Conservation (phyloP, 2,113 vertebrate genomes). For the Loxodonta africana region DNA sequence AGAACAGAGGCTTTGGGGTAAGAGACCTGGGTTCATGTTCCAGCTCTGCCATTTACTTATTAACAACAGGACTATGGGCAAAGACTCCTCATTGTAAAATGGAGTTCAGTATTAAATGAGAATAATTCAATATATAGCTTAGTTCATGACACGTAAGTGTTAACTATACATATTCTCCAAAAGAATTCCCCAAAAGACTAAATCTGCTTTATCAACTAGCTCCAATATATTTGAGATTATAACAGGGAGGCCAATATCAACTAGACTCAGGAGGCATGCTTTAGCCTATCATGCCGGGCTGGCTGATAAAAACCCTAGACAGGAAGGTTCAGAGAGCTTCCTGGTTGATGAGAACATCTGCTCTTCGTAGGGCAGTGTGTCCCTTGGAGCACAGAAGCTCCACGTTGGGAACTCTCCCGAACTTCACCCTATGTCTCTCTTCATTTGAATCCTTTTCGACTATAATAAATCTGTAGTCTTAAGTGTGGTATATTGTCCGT, state of each 20-base stretch:
- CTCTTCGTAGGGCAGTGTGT: neutral
- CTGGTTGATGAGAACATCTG: too few species aligned
- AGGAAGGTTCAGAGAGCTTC: too few species aligned
- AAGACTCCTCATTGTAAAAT: neutral
- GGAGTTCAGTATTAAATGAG: conserved; percentile 26
- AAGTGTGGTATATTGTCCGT: neutral
- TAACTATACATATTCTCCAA: conserved; percentile 10
- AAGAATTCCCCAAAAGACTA: conserved; percentile 3
- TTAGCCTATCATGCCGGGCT: neutral
- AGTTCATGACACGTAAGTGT: neutral
- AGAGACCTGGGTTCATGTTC: neutral
- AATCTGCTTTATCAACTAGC: conserved; percentile 5
- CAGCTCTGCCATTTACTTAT: neutral
- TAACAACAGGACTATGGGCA: neutral
- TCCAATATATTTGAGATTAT: conserved; percentile 13
- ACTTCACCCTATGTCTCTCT: neutral
- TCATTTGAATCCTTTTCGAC: neutral
- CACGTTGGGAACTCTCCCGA: neutral
- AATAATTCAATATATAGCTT: neutral
- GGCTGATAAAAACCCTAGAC: too few species aligned
- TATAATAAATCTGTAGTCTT: neutral
- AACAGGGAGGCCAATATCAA: neutral
- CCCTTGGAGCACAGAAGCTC: neutral
- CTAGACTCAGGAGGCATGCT: neutral
- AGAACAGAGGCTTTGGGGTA: neutral